Base-by-base conservation (phyloP, 2,113 vertebrate species). In the Burhinus oedicnemus region DNA sequence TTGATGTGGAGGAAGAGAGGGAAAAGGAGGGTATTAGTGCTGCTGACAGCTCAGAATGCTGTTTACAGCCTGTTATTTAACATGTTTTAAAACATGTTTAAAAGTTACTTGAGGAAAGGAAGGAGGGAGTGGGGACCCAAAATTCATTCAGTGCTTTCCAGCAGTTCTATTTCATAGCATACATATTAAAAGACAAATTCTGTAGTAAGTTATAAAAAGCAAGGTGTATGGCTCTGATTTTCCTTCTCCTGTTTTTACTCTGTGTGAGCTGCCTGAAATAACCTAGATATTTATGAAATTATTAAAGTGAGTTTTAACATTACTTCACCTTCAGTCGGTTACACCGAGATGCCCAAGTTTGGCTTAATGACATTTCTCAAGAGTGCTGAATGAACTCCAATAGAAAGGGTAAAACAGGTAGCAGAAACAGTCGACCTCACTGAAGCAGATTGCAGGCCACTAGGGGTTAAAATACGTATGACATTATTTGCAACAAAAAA, bases 351-450 rank as follows among this genome's bases (percentile, higher is more conserved):
- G 78, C 85, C 71, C 72, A 23, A 29, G 58, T 61, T 34, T 65
- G 79, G 32, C 15, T 52, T 60, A 10, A 34, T 60, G 75, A 70
- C 19, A 2, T 60, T 64, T 62, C 87, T 77, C 62, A 89, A 65
- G 72, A 85, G 95, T 95, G 93, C 25, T 95, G 88, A 83, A 90
- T 92, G 70, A 95, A 92, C 90, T 97, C 51, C 83, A 88, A 2
- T 17, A 40, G 40, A 38, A 74, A 30, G 51, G 66, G 18, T 32
- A 71, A 45, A 71, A 77, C 4, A 25, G 77, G 52, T 6, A 20
- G 10, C 36, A 72, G 42, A 27, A 64, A 3, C 9, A 58, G 36
- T 14, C 17, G 12, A 1, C 38, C 42, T 70, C n/a, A 6, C 44
- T 51, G 58, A 36, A 22, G 15, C 40, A 47, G 42, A 47, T 30